A percentile compares a stretch with the other conserved stretches of the same genome.
phyloP scores from a whole-genome alignment of 2,888 invertebrate species.

The Eulithis testata region DNA sequence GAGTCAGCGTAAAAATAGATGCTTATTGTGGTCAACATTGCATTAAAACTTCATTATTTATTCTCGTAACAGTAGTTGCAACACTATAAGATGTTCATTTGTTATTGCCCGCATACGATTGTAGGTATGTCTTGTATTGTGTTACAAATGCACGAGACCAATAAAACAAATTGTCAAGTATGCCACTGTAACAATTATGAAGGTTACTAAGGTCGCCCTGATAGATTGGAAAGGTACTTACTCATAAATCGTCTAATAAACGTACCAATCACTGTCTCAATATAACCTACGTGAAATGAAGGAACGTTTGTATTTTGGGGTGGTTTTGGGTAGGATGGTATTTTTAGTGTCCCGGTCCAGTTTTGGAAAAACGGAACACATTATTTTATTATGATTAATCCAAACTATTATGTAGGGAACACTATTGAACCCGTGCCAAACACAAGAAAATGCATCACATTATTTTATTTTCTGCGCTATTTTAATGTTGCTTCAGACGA shows the following conservation, averaged over 20 bases:
- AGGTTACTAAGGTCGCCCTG: constrained; percentile 42
- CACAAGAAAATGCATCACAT: constrained; percentile 34
- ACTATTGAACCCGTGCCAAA: constrained; percentile 35
- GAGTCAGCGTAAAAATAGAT: constrained; percentile 14
- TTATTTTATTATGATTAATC: no score
- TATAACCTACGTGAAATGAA: not conserved
- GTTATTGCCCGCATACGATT: constrained; percentile 9
- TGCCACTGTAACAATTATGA: constrained; percentile 44
- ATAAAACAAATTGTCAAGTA: constrained; percentile 53
- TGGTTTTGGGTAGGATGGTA: no score
- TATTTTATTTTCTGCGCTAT: constrained; percentile 35
- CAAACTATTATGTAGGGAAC: no score
- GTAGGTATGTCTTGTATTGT: constrained; percentile 27
- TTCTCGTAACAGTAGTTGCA: not conserved
- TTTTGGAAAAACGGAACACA: no score
- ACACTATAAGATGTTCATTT: constrained; percentile 24
- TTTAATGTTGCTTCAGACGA: not conserved
- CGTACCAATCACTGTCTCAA: constrained; percentile 7
- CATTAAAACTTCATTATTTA: constrained; percentile 10
- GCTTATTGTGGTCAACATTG: not conserved
- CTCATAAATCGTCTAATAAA: constrained; percentile 29
- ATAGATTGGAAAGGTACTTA: constrained; percentile 14
- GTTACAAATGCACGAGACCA: constrained; percentile 46
- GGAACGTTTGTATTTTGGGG: no score
- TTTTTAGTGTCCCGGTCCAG: no score